A percentile compares a stretch with the other conserved stretches of the same genome.
Conservation (phyloP, 1,140 invertebrate genomes). For the Bombus cullumanus region DNA sequence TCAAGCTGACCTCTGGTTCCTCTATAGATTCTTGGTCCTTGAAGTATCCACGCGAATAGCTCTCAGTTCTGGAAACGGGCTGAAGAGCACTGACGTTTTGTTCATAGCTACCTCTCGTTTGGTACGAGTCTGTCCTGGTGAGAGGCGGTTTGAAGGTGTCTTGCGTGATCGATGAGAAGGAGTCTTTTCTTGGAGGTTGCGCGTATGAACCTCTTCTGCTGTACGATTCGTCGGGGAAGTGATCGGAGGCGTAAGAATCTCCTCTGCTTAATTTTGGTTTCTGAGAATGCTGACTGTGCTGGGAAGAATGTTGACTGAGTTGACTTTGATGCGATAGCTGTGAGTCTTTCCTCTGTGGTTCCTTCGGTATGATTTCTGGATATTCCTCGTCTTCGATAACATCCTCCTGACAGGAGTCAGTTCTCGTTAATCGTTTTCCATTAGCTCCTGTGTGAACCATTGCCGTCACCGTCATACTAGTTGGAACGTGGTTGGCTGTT, state of each 20-base stretch:
- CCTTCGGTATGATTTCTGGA: conserved; percentile 73
- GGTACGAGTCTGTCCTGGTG: conserved; percentile 74
- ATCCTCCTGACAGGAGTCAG: conserved; percentile 78
- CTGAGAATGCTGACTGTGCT: conserved; percentile 68
- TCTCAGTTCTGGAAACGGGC: conserved; percentile 78
- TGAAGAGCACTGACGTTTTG: conserved; percentile 79
- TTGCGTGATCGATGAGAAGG: conserved; percentile 74
- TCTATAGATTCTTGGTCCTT: conserved; percentile 79
- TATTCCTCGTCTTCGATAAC: conserved; percentile 76
- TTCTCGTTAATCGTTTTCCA: conserved; percentile 74
- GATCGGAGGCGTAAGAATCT: conserved; percentile 78
- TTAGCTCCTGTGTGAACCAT: conserved; percentile 74
- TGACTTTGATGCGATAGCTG: conserved; percentile 76
- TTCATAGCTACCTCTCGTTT: conserved; percentile 76
- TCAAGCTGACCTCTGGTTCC: conserved; percentile 73
- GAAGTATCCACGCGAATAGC: conserved; percentile 79
- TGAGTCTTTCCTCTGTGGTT: conserved; percentile 77
- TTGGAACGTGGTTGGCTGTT: conserved; percentile 71
- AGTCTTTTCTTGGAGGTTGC: conserved; percentile 72
- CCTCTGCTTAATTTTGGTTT: conserved; percentile 76
- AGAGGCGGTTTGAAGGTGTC: conserved; percentile 71
- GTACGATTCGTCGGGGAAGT: conserved; percentile 72
- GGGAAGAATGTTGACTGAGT: conserved; percentile 69
- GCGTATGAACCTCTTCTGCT: conserved; percentile 68
- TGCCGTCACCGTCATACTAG: conserved; percentile 77